Evolutionary conservation across 2,888 invertebrate genomes (phyloP).

Genomic region (Chrysolina americana): DNA sequence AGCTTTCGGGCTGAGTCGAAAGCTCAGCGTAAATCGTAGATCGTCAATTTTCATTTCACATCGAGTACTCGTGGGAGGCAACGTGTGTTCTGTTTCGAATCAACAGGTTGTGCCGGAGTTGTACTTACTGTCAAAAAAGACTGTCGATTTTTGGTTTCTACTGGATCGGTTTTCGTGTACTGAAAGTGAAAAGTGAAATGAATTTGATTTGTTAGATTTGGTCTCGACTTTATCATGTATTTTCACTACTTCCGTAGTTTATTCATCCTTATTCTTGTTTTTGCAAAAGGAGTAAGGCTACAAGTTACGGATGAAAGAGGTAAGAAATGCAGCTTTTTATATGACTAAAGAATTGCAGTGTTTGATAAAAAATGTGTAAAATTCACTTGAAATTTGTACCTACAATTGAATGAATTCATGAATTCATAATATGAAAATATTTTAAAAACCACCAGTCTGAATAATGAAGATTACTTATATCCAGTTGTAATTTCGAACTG

Average conservation of each 20-base stretch:
- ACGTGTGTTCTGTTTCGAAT: constrained; percentile 42
- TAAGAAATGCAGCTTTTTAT: background rate
- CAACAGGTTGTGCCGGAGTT: constrained; percentile 54
- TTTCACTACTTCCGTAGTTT: background rate
- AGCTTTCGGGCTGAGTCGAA: constrained; percentile 41
- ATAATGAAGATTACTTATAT: too few species aligned
- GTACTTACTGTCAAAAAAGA: constrained; percentile 47
- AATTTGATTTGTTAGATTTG: constrained; percentile 1
- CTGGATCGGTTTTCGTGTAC: background rate
- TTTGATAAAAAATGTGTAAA: background rate
- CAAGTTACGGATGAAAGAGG: constrained; percentile 22
- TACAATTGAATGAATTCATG: too few species aligned
- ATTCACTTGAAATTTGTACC: background rate
- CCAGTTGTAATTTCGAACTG: too few species aligned
- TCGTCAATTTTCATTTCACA: constrained; percentile 51
- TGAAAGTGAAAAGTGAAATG: constrained; percentile 13
- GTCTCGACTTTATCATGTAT: background rate
- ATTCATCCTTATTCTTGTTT: background rate
- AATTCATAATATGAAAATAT: too few species aligned
- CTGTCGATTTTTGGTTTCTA: constrained; percentile 1
- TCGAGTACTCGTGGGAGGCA: constrained; percentile 52
- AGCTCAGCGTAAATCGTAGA: constrained; percentile 37
- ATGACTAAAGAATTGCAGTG: background rate
- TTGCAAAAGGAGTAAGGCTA: background rate
- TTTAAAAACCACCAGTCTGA: too few species aligned